phyloP scores from a whole-genome alignment of 2,797 vertebrate genomes.

The Rachycentron canadum region DNA sequence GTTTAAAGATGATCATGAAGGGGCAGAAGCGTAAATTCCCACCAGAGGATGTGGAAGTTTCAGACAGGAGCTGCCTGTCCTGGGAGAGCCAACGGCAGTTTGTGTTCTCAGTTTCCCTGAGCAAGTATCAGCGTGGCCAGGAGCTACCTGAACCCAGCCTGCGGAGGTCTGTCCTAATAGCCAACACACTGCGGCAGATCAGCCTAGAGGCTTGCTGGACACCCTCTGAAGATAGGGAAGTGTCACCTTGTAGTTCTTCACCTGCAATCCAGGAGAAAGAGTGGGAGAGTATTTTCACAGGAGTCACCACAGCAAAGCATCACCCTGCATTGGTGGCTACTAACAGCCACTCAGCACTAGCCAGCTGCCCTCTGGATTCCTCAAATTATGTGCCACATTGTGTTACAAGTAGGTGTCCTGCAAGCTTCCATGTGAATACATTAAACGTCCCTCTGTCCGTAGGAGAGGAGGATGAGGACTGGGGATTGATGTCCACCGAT shows the following conservation, averaged over 20 bases:
- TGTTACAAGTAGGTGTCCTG: constrained; percentile 14
- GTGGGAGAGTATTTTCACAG: background rate
- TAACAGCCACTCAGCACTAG: constrained; percentile 3
- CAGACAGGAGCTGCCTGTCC: constrained; percentile 49
- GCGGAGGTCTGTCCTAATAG: constrained; percentile 87
- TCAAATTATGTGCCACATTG: constrained; percentile 10
- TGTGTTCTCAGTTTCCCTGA: constrained; percentile 87
- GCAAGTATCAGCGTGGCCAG: constrained; percentile 87
- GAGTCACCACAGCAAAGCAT: background rate
- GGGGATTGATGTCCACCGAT: constrained; percentile 81
- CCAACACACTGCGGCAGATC: constrained; percentile 88
- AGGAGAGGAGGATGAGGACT: constrained; percentile 75
- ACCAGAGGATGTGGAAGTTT: constrained; percentile 59
- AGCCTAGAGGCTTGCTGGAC: constrained; percentile 67
- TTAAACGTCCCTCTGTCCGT: constrained; percentile 25
- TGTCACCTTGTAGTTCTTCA: constrained; percentile 4
- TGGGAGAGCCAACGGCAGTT: constrained; percentile 86
- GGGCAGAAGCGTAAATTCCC: constrained; percentile 88
- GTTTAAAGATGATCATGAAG: constrained; percentile 83
- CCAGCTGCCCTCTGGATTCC: constrained; percentile 19
- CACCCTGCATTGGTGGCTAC: constrained; percentile 1
- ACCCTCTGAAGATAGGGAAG: constrained; percentile 9
- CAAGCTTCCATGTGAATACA: constrained; percentile 3
- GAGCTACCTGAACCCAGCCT: constrained; percentile 86
- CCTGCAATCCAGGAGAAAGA: constrained; percentile 7